Evolutionary conservation across 2,113 vertebrate species (phyloP).

Genomic region (Tenrec ecaudatus): DNA sequence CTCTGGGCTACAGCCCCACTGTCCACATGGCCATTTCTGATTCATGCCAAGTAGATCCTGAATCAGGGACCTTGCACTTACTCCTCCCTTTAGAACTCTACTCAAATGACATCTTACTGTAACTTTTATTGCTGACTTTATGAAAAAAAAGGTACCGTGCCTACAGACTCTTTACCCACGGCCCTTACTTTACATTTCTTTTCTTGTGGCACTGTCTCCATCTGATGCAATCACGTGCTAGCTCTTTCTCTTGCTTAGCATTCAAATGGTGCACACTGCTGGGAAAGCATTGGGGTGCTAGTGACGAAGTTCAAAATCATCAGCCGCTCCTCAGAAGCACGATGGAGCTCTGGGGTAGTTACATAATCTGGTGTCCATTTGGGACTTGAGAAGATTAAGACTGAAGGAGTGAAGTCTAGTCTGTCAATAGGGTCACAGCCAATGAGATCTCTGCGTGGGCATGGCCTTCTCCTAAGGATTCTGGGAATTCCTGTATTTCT

Average conservation of each 20-base stretch:
- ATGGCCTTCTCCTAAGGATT: too few relatives aligned
- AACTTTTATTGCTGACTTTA: background rate
- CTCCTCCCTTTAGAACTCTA: background rate
- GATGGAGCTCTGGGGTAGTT: too few relatives aligned
- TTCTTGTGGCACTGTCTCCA: background rate
- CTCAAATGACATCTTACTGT: background rate
- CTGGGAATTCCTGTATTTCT: too few relatives aligned
- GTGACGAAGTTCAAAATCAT: too few relatives aligned
- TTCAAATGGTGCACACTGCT: background rate
- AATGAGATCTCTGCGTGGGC: too few relatives aligned
- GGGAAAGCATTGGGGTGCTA: too few relatives aligned
- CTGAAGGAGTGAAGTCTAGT: too few relatives aligned
- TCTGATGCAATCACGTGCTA: background rate
- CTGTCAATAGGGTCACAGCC: too few relatives aligned
- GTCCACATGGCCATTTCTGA: background rate
- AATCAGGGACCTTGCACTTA: background rate
- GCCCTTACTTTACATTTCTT: background rate
- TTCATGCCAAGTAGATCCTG: background rate
- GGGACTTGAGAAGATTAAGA: too few relatives aligned
- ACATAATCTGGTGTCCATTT: too few relatives aligned
- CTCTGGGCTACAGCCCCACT: background rate
- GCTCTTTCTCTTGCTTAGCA: constrained; percentile 1
- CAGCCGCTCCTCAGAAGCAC: background rate
- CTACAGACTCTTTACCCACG: background rate
- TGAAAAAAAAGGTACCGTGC: background rate